A percentile compares a stretch with the other conserved stretches of the same genome.
phyloP scores from a whole-genome alignment of 2,888 invertebrate genomes.

The Tetranychus piercei region DNA sequence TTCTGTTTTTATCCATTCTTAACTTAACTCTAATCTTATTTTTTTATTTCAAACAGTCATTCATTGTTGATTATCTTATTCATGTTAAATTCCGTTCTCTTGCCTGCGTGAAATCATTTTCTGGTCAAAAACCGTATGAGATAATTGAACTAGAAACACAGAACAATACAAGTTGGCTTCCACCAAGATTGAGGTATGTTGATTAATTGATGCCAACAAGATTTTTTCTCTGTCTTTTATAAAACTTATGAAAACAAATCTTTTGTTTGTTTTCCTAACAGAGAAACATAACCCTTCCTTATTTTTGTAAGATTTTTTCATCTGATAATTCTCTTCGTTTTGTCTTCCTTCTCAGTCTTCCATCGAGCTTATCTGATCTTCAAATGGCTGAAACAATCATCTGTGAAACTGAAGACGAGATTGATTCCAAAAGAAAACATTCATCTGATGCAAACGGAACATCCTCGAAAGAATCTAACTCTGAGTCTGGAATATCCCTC shows the following conservation, averaged over 20 bases:
- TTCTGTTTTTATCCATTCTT: neutral
- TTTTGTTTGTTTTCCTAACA: neutral
- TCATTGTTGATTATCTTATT: constrained; percentile 22
- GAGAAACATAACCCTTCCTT: too few relatives aligned
- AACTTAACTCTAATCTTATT: neutral
- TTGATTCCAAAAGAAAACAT: neutral
- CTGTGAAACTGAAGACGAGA: neutral
- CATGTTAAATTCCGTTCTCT: constrained; percentile 18
- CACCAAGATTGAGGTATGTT: constrained; percentile 8
- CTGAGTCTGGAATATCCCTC: constrained; percentile 12
- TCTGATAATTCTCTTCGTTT: neutral
- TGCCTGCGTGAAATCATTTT: constrained; percentile 15
- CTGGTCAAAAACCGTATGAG: constrained; percentile 15
- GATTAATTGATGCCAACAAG: neutral
- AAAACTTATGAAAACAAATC: neutral
- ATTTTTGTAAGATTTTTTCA: too few relatives aligned
- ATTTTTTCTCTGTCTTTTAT: neutral
- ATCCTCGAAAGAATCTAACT: constrained; percentile 7
- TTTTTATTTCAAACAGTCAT: constrained; percentile 14
- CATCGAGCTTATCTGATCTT: neutral
- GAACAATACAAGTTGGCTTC: constrained; percentile 20
- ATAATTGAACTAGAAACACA: constrained; percentile 19
- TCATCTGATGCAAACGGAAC: neutral
- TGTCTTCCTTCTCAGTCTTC: neutral
- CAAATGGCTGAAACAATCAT: neutral